Evolutionary conservation across 2,797 vertebrate species (phyloP).

Genomic region (Meriones psammophilus): DNA sequence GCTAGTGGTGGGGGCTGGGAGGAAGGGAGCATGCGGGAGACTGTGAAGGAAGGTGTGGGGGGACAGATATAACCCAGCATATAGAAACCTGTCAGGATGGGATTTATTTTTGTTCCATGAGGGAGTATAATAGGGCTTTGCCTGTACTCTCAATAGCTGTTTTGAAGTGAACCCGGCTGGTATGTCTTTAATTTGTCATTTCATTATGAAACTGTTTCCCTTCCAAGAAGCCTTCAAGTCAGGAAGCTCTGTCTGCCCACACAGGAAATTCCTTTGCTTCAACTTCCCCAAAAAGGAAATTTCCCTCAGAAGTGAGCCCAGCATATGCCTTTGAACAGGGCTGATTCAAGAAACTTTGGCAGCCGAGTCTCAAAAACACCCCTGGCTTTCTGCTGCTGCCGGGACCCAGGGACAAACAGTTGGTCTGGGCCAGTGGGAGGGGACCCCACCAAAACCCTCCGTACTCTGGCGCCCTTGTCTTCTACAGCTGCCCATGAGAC

Average conservation of each 20-base stretch:
- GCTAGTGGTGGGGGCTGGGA: constrained; percentile 71
- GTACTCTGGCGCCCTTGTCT: neutral
- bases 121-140: constrained; percentile 87
- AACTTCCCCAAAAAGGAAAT: constrained; percentile 99
- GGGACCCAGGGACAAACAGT: constrained; percentile 48
- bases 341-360: constrained; percentile 89
- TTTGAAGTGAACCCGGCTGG: constrained; percentile 89
- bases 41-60: constrained; percentile 79
- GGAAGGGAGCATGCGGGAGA: constrained; percentile 28
- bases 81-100: constrained; percentile 89
- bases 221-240: constrained; percentile 97
- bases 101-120: constrained; percentile 89
- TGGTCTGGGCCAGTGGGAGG: neutral
- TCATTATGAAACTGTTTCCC: constrained; percentile 95
- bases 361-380: constrained; percentile 82
- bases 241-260: constrained; percentile 98
- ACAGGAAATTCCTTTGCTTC: constrained; percentile 99
- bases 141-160: constrained; percentile 88
- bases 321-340: constrained; percentile 90
- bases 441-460: neutral
- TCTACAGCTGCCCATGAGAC: neutral
- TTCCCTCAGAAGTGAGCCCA: constrained; percentile 94
- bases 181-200: constrained; percentile 92
- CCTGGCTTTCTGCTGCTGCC: constrained; percentile 76
- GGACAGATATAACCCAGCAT: constrained; percentile 80